Base-by-base conservation (phyloP, 2,888 invertebrate genomes). In the Pecten maximus region DNA sequence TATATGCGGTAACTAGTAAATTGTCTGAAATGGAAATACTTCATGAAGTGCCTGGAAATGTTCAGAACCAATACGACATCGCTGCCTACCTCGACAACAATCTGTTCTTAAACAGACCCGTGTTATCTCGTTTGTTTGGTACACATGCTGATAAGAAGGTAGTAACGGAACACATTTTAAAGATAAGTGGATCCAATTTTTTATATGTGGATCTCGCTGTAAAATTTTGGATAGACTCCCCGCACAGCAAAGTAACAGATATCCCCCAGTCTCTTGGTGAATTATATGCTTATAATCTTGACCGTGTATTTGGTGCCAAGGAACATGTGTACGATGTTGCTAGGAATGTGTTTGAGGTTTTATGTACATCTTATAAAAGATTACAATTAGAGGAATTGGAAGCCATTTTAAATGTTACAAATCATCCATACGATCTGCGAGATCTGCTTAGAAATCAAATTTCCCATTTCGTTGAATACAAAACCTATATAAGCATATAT, bases 201-300 rank as follows among this genome's bases (percentile, higher is more conserved):
- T 86, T 89, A 8, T 87, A 87, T 48, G 48, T 89, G 8, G 88
- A 88, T n/a, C 87, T 86, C 28, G 89, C 87, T 44, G 40, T 91
- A 0, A 40, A 60, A 40, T 87, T 60, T 23, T 91, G 89, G 48
- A 40, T 88, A 0, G 87, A 54, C 40, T 40, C 12, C 35, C 35
- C 28, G 0, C 19, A 44, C 39, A 40, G 40, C 40, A 48, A 88
- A 40, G 10, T 88, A 10, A 39, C 54, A 6, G 40, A 48, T 23
- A 88, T 91, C 8, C 91, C 91, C 0, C n/a, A 60, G 0, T 87
- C 87, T 12, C 88, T 91, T 35, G 74, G 60, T 44, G 39, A 87
- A 6, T 28, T 89, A 19, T 91, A 91, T 3, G 40, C 88, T 87
- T 3, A 40, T 10, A 91, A 89, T 74, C 88, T 91, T 28, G 86